These are phyloP conservation scores for Cepaea nemoralis DNA, from an alignment of 1,140 invertebrate genomes.

Conservation along the genomic window DNA sequence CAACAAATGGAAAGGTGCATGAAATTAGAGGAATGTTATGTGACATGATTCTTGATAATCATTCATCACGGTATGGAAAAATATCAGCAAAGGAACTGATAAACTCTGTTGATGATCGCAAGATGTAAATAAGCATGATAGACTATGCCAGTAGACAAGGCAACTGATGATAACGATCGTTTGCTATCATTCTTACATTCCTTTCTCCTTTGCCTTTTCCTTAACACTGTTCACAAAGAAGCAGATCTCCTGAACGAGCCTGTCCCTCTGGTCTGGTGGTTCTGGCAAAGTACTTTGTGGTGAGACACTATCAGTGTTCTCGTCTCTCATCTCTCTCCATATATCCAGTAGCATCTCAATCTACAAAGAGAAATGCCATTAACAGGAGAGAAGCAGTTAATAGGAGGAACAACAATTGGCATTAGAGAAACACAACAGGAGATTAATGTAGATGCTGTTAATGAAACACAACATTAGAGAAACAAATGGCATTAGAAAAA, in stretches of 20 bases:
- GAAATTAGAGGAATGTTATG: too few relatives aligned
- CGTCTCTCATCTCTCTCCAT: constrained; percentile 53
- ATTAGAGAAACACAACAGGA: constrained; percentile 3
- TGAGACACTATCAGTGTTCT: constrained; percentile 15
- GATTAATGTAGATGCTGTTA: not conserved
- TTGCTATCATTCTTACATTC: constrained; percentile 49
- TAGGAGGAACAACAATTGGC: too few relatives aligned
- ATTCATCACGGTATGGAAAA: too few relatives aligned
- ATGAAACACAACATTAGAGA: not conserved
- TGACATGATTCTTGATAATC: too few relatives aligned
- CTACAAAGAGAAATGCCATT: constrained; percentile 42
- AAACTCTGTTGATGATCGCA: too few relatives aligned
- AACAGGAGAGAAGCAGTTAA: too few relatives aligned
- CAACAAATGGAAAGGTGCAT: too few relatives aligned
- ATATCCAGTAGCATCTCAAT: constrained; percentile 55
- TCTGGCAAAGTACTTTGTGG: constrained; percentile 45
- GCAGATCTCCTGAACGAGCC: constrained; percentile 56
- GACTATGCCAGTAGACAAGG: too few relatives aligned
- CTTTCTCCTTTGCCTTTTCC: constrained; percentile 51
- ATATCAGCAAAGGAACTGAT: too few relatives aligned
- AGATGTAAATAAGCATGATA: too few relatives aligned
- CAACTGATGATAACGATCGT: constrained; percentile 1
- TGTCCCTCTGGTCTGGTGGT: constrained; percentile 54
- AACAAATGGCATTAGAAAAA: too few relatives aligned
- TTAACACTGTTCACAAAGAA: constrained; percentile 57